Base-by-base conservation (phyloP, 2,888 invertebrate genomes). In the Dendrolimus houi region DNA sequence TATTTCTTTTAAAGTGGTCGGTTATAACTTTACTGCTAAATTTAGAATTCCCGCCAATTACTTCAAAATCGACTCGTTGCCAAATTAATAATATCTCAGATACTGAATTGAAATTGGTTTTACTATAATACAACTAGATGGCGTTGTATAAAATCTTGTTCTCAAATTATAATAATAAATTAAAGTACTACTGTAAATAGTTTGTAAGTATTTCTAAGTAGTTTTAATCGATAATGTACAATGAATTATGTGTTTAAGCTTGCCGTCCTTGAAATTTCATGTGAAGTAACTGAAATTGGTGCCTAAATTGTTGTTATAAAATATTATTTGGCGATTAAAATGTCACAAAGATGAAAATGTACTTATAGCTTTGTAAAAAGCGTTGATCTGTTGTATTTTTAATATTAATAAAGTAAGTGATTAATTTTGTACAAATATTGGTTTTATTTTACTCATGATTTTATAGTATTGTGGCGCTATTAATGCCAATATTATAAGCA, bases 321-420 rank as follows among this genome's bases (percentile, higher is more conserved):
- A 29, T 29, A 29, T 6, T 29, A 6, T 29, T 29, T 3, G 29
- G 29, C 29, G 29, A 29, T 8, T 6, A 47, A 47, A 47, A 47
- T 47, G 47, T 47, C 9, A 9, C 12, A 10, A 2, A 10, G 47
- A 47, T 47, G 47, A 47, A 47, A 47, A 10, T 47, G 9, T 47
- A 47, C 9, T 47, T 47, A 47, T 17, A 42, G 56, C 56, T 53
- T 56, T 56, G 53, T 56, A 53, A 41, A 56, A 53, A 52, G 42
- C 53, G 56, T 42, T 52, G 17, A 53, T 41, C 13, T 14, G 55
- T 58, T 55, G 41, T 58, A 41, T 8, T 55, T 41, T 56, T 56
- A 54, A 41, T 52, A 57, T n/a, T 52, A 58, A 53, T 55, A 41
- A 13, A 59, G 17, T 47, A 47, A 47, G 9, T 47, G 6, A 29